These are phyloP conservation scores for Dynastes grantii DNA, from an alignment of 2,888 invertebrate species.

Conservation along the genomic window DNA sequence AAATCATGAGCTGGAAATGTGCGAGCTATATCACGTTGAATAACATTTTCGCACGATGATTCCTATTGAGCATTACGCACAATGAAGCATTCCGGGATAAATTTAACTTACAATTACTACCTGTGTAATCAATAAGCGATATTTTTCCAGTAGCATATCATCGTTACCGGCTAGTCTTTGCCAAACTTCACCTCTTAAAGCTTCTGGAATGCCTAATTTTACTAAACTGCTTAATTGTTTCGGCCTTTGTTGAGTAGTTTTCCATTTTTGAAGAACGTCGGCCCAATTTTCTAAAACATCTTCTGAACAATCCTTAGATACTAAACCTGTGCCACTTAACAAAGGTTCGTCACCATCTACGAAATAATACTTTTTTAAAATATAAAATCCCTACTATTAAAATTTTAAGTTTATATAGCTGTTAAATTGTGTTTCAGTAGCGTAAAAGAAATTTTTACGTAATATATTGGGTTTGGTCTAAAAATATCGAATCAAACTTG, in stretches of 20 bases:
- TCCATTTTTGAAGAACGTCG: conserved; percentile 86
- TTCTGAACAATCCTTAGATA: conserved; percentile 96
- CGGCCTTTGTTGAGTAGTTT: conserved; percentile 81
- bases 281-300: conserved; percentile 95
- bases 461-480: too few species aligned
- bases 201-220: conserved; percentile 93
- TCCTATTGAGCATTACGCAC: conserved; percentile 76
- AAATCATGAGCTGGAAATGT: conserved; percentile 99
- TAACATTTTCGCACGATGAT: conserved; percentile 94
- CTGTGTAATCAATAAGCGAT: conserved; percentile 93
- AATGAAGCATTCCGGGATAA: conserved; percentile 19
- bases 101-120: conserved; percentile 69
- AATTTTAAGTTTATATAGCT: too few species aligned
- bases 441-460: too few species aligned
- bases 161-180: conserved; percentile 93
- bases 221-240: conserved; percentile 87
- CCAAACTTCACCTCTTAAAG: conserved; percentile 98
- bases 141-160: conserved; percentile 92
- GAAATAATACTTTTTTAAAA: conserved; percentile 30
- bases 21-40: conserved; percentile 96
- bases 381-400: too few species aligned
- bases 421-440: too few species aligned
- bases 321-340: conserved; percentile 97
- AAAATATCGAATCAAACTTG: too few species aligned
- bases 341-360: conserved; percentile 94